These are phyloP conservation scores for Palythoa caribaeorum DNA, from an alignment of 92 coral and sea anemone genomes.

Conservation along the genomic window DNA sequence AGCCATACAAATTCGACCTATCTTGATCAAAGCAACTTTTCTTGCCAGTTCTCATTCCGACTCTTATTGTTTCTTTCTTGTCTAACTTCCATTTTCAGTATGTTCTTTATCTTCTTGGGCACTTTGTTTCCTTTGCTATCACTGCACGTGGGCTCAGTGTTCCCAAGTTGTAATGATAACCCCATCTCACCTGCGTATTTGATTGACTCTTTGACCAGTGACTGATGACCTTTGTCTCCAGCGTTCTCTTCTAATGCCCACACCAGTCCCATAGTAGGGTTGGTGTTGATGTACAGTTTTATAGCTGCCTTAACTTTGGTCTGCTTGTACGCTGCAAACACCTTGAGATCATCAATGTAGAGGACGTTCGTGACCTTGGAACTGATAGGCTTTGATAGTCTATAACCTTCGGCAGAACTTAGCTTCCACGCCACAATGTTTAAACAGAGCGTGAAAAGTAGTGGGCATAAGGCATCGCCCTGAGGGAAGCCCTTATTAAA, in stretches of 20 bases:
- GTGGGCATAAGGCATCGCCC: slow-evolving; percentile 10
- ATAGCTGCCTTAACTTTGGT: too few relatives aligned
- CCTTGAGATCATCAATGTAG: slow-evolving; percentile 25
- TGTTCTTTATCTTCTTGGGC: too few relatives aligned
- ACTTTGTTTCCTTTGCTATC: background rate
- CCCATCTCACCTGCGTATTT: background rate
- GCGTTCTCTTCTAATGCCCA: too few relatives aligned
- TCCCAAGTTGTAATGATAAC: background rate
- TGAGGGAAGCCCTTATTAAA: slow-evolving; percentile 24
- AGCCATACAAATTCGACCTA: too few relatives aligned
- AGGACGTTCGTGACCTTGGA: background rate
- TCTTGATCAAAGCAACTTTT: too few relatives aligned
- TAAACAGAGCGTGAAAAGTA: slow-evolving; percentile 5
- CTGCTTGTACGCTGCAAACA: background rate
- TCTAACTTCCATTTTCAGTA: too few relatives aligned
- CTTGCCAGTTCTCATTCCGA: too few relatives aligned
- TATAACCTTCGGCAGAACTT: background rate
- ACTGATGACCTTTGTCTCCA: too few relatives aligned
- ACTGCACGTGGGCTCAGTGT: background rate
- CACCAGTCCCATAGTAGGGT: too few relatives aligned
- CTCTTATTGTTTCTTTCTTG: too few relatives aligned
- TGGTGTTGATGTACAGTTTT: too few relatives aligned
- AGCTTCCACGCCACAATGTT: slow-evolving; percentile 12
- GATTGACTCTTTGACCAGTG: background rate
- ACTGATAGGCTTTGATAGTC: too few relatives aligned